phyloP scores from a whole-genome alignment of 2,888 invertebrate species.

The Yponomeuta sedellus region DNA sequence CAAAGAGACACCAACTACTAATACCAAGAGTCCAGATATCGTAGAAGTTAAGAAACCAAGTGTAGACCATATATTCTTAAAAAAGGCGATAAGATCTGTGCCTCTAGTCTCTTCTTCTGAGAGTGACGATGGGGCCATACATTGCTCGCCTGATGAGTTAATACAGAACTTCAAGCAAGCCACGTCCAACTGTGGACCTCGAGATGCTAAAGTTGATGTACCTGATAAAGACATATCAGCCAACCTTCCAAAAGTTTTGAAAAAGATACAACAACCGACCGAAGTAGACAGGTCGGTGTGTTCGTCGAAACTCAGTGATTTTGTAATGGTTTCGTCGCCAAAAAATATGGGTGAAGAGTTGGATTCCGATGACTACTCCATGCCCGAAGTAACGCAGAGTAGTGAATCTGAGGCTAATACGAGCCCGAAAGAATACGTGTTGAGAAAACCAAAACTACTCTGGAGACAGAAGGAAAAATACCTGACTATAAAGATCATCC shows the following conservation, averaged over 20 bases:
- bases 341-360: slow-evolving; percentile 25
- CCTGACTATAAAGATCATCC: slow-evolving; percentile 49
- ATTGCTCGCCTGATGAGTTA: not conserved
- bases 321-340: slow-evolving; percentile 17
- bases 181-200: not conserved
- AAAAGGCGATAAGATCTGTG: slow-evolving; percentile 8
- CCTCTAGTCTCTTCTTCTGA: slow-evolving; percentile 12
- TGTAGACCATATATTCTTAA: not conserved
- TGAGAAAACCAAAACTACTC: slow-evolving; percentile 44
- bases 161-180: not conserved
- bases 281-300: slow-evolving; percentile 10
- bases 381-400: slow-evolving; percentile 24
- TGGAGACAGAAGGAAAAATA: slow-evolving; percentile 52
- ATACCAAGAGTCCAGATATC: not conserved
- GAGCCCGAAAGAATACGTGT: not conserved
- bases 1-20: slow-evolving; percentile 10
- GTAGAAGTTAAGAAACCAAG: not conserved
- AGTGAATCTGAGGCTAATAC: slow-evolving; percentile 21
- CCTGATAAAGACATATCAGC: too few relatives aligned
- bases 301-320: slow-evolving; percentile 17
- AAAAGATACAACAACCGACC: not conserved
- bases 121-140: slow-evolving; percentile 14
- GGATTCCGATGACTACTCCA: slow-evolving; percentile 39
- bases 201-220: not conserved
- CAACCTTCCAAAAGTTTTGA: not conserved